Evolutionary conservation across 1,140 invertebrate species (phyloP).

Genomic region (Battus philenor): DNA sequence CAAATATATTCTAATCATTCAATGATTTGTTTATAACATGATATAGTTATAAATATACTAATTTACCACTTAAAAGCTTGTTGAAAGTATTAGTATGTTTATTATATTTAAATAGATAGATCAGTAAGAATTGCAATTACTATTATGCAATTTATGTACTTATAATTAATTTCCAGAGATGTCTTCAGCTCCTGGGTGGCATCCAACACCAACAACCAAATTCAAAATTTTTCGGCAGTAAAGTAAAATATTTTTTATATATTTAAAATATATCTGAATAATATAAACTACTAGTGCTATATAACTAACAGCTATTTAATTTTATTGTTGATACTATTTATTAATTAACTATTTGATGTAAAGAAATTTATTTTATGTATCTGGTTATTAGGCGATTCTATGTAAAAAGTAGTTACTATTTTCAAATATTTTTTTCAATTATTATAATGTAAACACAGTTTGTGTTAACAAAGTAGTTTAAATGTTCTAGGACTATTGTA

Average conservation of each 20-base stretch:
- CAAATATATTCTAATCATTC: no score
- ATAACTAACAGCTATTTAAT: slow-evolving; percentile 2
- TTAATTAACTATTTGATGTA: not conserved
- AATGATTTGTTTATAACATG: no score
- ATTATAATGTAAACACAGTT: no score
- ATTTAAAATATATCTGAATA: slow-evolving; percentile 22
- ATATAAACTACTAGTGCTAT: not conserved
- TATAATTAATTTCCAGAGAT: slow-evolving; percentile 82
- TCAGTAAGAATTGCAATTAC: no score
- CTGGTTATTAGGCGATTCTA: not conserved
- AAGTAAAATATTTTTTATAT: slow-evolving; percentile 47
- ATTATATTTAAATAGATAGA: no score
- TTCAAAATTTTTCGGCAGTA: slow-evolving; percentile 72
- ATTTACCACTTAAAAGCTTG: no score
- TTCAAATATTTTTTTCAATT: not conserved
- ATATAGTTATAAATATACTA: no score
- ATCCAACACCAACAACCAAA: slow-evolving; percentile 85
- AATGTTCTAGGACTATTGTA: no score
- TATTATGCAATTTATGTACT: no score
- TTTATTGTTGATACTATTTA: slow-evolving; percentile 12
- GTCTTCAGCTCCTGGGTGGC: slow-evolving; percentile 94
- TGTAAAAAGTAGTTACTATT: not conserved
- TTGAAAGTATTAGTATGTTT: no score
- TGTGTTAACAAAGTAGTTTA: no score
- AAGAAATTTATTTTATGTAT: slow-evolving; percentile 10